phyloP scores from a whole-genome alignment of 2,888 invertebrate species.

The Copidosoma aretas region DNA sequence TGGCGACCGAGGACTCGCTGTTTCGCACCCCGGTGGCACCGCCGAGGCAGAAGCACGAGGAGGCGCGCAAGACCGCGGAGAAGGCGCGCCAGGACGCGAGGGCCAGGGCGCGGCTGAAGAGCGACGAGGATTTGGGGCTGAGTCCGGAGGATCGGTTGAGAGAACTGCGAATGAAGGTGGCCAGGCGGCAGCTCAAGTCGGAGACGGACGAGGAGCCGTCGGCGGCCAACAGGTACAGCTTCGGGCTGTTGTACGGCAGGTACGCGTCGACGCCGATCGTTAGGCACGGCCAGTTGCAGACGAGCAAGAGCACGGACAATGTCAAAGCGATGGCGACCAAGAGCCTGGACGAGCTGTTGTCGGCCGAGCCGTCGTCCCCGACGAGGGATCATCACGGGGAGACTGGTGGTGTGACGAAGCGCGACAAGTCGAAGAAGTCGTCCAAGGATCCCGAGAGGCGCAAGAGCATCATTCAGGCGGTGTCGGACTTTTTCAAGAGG shows the following conservation, averaged over 20 bases:
- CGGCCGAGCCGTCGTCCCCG: constrained; percentile 18
- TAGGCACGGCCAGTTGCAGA: constrained; percentile 50
- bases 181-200: constrained; percentile 52
- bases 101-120: constrained; percentile 72
- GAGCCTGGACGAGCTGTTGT: constrained; percentile 57
- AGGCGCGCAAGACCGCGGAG: constrained; percentile 65
- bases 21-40: constrained; percentile 67
- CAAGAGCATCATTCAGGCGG: constrained; percentile 83
- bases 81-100: constrained; percentile 71
- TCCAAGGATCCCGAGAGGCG: constrained; percentile 75
- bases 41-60: constrained; percentile 64
- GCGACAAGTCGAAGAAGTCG: constrained; percentile 62
- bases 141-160: constrained; percentile 73
- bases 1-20: neutral
- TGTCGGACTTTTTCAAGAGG: constrained; percentile 83
- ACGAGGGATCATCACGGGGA: constrained; percentile 29
- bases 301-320: constrained; percentile 60
- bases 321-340: constrained; percentile 54
- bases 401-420: constrained; percentile 52
- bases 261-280: constrained; percentile 31
- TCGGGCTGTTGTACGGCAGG: constrained; percentile 39
- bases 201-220: constrained; percentile 45
- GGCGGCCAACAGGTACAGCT: constrained; percentile 48
- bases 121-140: constrained; percentile 77
- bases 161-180: constrained; percentile 64